Conservation (phyloP, 1,140 invertebrate species). For the Stratiolaelaps scimitus region DNA sequence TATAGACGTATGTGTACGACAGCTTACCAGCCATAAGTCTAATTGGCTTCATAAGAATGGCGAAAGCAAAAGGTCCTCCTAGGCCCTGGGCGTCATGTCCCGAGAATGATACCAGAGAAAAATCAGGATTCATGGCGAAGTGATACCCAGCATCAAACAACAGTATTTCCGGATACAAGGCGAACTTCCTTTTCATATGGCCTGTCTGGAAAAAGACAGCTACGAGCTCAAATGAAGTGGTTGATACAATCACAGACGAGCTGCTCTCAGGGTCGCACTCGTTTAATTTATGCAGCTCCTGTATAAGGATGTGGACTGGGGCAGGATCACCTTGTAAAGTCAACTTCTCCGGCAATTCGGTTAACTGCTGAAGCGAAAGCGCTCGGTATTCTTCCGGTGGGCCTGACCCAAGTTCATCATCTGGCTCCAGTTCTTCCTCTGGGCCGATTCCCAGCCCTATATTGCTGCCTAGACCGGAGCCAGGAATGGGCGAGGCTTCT, state of each 20-base stretch:
- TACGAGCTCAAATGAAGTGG: constrained; percentile 7
- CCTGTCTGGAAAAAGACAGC: constrained; percentile 25
- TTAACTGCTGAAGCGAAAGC: not conserved
- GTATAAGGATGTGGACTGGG: constrained; percentile 9
- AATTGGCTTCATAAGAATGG: constrained; percentile 28
- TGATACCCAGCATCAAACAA: constrained; percentile 27
- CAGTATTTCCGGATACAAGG: constrained; percentile 17
- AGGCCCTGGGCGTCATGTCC: constrained; percentile 25
- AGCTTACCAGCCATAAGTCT: constrained; percentile 21
- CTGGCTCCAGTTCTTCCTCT: constrained; percentile 2
- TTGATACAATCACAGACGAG: constrained; percentile 7
- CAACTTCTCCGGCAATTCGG: constrained; percentile 4
- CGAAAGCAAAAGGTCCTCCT: constrained; percentile 26
- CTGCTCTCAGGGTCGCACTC: constrained; percentile 15
- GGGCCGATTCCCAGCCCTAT: not conserved
- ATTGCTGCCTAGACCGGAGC: not conserved
- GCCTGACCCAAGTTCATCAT: not conserved
- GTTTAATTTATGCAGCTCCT: constrained; percentile 12
- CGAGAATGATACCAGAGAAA: constrained; percentile 25
- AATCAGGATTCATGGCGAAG: constrained; percentile 28
- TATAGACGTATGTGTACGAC: no score
- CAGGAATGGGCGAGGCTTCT: not conserved
- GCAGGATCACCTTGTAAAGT: constrained; percentile 17
- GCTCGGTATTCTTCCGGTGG: constrained; percentile 10
- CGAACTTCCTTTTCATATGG: constrained; percentile 26